phyloP scores from a whole-genome alignment of 2,888 invertebrate species.

The Oxyteleia sp. region DNA sequence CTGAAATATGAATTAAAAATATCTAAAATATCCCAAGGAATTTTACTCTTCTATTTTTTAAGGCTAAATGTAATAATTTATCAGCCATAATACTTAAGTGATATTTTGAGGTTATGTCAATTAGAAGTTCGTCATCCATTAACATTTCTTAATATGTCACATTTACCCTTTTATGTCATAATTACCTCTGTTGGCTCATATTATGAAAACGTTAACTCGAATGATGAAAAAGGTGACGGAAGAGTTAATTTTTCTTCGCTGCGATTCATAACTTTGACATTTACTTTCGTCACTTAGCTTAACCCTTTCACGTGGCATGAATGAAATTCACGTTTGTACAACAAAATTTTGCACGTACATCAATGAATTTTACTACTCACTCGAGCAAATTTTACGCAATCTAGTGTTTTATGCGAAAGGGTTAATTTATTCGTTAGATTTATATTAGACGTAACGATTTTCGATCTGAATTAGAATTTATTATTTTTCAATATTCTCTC shows the following conservation, averaged over 20 bases:
- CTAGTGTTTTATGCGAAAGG: constrained; percentile 27
- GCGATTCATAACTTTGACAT: constrained; percentile 1
- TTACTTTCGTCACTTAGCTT: constrained; percentile 44
- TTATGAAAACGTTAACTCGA: too few relatives aligned
- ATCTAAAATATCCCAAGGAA: too few relatives aligned
- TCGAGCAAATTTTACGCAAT: constrained; percentile 19
- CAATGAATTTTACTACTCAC: constrained; percentile 37
- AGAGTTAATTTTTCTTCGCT: constrained; percentile 13
- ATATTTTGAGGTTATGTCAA: too few relatives aligned
- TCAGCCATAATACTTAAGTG: too few relatives aligned
- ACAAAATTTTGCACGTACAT: constrained; percentile 39
- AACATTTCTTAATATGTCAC: too few relatives aligned
- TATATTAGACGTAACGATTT: background rate
- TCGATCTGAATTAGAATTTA: background rate
- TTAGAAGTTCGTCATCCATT: too few relatives aligned
- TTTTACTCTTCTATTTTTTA: too few relatives aligned
- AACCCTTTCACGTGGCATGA: constrained; percentile 51
- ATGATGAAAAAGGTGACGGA: background rate
- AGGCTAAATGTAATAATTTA: too few relatives aligned
- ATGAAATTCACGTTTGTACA: constrained; percentile 17
- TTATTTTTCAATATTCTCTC: background rate
- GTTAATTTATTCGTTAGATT: constrained; percentile 19
- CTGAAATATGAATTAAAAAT: too few relatives aligned
- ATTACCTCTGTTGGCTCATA: too few relatives aligned
- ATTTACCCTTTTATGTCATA: too few relatives aligned